Evolutionary conservation across 1,140 invertebrate species (phyloP).

Genomic region (Zaprionus gabonicus): DNA sequence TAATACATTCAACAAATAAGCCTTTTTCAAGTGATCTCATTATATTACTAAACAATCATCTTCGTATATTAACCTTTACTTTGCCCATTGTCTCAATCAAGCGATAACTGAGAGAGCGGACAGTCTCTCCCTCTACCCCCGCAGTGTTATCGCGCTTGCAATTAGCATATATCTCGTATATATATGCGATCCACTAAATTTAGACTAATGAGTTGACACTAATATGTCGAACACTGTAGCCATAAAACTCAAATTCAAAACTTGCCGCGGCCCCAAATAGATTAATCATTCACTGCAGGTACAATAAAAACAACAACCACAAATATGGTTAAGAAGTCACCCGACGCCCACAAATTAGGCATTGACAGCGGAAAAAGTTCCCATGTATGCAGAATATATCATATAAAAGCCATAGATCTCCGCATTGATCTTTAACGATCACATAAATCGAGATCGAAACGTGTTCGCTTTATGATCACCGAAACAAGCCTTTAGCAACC

Average conservation of each 20-base stretch:
- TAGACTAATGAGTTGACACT: conserved; percentile 63
- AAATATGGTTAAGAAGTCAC: conserved; percentile 27
- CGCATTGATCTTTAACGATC: conserved; percentile 53
- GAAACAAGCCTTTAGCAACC: conserved; percentile 19
- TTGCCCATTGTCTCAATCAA: conserved; percentile 45
- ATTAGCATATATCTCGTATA: conserved; percentile 56
- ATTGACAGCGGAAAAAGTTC: conserved; percentile 21
- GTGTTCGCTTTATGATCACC: conserved; percentile 63
- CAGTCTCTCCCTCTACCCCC: conserved; percentile 7
- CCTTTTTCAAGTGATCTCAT: conserved; percentile 12
- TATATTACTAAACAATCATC: conserved; percentile 10
- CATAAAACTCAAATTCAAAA: conserved; percentile 41
- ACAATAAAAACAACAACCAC: neutral
- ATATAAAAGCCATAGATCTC: conserved; percentile 27
- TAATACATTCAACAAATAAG: too few relatives aligned
- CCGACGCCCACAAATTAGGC: conserved; percentile 53
- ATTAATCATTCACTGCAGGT: conserved; percentile 32
- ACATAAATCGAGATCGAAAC: conserved; percentile 68
- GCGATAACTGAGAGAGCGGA: conserved; percentile 48
- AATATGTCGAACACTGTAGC: conserved; percentile 43
- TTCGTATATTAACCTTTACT: neutral
- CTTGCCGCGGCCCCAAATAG: conserved; percentile 26
- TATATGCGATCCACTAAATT: conserved; percentile 63
- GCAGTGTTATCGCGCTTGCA: conserved; percentile 35
- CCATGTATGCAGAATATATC: conserved; percentile 20